Conservation (phyloP, 2,888 invertebrate species). For the Drosophila rubida region DNA sequence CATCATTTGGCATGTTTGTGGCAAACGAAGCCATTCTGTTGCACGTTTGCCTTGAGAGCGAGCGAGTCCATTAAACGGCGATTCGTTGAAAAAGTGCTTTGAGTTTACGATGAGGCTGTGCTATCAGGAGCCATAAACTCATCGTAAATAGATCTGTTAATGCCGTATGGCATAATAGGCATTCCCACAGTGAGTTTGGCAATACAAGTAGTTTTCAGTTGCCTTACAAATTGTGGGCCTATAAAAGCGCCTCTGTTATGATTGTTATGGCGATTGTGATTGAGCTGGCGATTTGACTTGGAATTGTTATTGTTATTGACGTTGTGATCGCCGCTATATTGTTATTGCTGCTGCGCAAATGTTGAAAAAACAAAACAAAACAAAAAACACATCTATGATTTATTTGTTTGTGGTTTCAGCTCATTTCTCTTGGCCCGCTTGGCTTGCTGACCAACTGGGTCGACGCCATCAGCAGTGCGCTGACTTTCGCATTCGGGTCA, state of each 20-base stretch:
- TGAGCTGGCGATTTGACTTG: slow-evolving; percentile 1
- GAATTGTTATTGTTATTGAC: slow-evolving; percentile 34
- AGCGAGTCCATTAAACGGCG: slow-evolving; percentile 7
- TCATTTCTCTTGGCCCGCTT: background rate
- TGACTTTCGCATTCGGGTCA: no score
- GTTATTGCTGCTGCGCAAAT: no score
- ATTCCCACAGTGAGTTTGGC: slow-evolving; percentile 11
- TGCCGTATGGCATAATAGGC: background rate
- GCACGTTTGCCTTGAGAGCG: no score
- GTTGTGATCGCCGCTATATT: slow-evolving; percentile 31
- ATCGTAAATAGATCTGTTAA: slow-evolving; percentile 8
- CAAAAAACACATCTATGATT: slow-evolving; percentile 60
- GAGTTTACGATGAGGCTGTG: background rate
- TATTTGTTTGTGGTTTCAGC: slow-evolving; percentile 46
- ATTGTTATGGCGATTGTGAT: slow-evolving; percentile 17
- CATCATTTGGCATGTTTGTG: no score
- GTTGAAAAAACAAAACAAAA: no score
- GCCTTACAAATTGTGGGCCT: slow-evolving; percentile 52
- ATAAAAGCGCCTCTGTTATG: slow-evolving; percentile 42
- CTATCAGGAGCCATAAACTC: slow-evolving; percentile 2
- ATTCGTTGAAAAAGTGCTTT: background rate
- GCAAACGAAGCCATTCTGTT: no score
- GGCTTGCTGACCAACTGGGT: slow-evolving; percentile 22
- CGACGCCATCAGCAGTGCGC: no score
- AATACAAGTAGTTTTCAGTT: slow-evolving; percentile 15